Evolutionary conservation across 30 jellyfish, hydroid and myxozoan species (phyloP).

Genomic region (Aurelia sp.): DNA sequence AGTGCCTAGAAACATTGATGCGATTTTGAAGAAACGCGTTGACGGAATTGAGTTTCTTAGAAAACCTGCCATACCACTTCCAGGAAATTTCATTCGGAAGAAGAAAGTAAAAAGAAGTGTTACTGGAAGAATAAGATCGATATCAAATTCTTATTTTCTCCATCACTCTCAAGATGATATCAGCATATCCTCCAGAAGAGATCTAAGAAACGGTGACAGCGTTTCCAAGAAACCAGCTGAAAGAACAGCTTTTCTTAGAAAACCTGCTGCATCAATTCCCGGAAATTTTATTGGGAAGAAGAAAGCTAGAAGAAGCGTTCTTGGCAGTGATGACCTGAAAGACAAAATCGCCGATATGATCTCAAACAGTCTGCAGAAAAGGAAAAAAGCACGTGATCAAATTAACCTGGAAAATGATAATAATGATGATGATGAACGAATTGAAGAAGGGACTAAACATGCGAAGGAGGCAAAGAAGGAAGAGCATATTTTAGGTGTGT

Average conservation of each 20-base stretch:
- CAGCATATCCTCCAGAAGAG: no score
- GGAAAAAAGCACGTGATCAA: not conserved
- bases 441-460: not conserved
- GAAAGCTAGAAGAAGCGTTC: slow-evolving; percentile 2
- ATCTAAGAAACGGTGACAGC: no score
- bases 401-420: not conserved
- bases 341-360: slow-evolving; percentile 19
- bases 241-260: no score
- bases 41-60: no score
- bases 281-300: not conserved
- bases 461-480: slow-evolving; percentile 1
- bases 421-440: slow-evolving; percentile 4
- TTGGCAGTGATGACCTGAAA: slow-evolving; percentile 12
- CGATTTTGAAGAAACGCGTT: no score
- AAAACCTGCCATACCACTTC: not conserved
- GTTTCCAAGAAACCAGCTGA: no score
- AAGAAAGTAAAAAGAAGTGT: slow-evolving; percentile 5
- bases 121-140: not conserved
- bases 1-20: no score
- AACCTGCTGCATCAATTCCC: not conserved
- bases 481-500: not conserved
- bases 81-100: not conserved
- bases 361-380: slow-evolving; percentile 13
- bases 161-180: no score
- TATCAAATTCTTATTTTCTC: no score